Conservation (phyloP, 2,113 vertebrate genomes). For the Tragelaphus scriptus region DNA sequence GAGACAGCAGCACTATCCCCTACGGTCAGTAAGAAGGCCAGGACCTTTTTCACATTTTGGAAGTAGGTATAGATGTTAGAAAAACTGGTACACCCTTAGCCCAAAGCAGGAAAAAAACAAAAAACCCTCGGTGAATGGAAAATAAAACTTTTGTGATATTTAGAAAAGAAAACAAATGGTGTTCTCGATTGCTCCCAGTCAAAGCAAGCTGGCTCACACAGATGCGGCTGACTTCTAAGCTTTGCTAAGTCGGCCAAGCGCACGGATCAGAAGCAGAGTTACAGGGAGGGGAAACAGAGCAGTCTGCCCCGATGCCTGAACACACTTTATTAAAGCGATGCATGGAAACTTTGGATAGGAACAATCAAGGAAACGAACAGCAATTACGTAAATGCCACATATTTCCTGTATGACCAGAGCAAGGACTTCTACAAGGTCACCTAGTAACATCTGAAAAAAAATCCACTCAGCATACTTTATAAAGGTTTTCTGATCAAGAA, state of each 20-base stretch:
- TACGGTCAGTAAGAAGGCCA: slow-evolving; percentile 65
- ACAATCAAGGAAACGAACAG: slow-evolving; percentile 49
- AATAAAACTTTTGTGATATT: slow-evolving; percentile 23
- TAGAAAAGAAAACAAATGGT: slow-evolving; percentile 48
- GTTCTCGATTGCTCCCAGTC: background rate
- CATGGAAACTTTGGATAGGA: slow-evolving; percentile 42
- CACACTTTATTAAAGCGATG: slow-evolving; percentile 68
- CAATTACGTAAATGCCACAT: slow-evolving; percentile 9
- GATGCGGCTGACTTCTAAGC: slow-evolving; percentile 56
- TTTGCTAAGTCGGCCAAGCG: slow-evolving; percentile 58
- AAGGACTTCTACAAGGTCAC: slow-evolving; percentile 64
- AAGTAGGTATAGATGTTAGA: slow-evolving; percentile 36
- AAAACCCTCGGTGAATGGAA: background rate
- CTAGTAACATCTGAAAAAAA: slow-evolving; percentile 65
- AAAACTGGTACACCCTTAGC: slow-evolving; percentile 25
- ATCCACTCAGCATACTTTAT: slow-evolving; percentile 56
- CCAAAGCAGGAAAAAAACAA: background rate
- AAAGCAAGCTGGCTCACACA: background rate
- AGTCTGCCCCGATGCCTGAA: slow-evolving; percentile 62
- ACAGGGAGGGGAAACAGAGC: slow-evolving; percentile 47
- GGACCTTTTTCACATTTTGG: slow-evolving; percentile 44
- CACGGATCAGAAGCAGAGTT: slow-evolving; percentile 38
- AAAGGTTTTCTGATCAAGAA: slow-evolving; percentile 72
- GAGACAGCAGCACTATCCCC: slow-evolving; percentile 68
- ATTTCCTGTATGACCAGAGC: slow-evolving; percentile 13